Conservation (phyloP, 2,888 invertebrate species). For the Periphyllus acericola region DNA sequence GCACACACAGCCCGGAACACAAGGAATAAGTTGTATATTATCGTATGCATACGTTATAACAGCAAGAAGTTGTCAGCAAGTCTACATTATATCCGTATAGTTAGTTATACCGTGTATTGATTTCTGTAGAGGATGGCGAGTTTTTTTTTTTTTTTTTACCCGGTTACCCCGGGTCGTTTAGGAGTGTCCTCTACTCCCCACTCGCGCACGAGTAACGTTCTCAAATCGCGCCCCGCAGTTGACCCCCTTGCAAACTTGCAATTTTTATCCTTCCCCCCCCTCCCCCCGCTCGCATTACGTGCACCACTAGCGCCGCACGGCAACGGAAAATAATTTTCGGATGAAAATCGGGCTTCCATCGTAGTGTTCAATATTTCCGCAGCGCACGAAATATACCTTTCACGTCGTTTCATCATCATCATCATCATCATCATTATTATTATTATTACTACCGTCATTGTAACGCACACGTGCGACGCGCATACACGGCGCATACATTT, state of each 20-base stretch:
- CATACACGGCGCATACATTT: neutral
- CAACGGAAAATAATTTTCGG: neutral
- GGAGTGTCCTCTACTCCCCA: neutral
- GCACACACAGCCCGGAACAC: neutral
- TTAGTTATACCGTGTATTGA: slow-evolving; percentile 18
- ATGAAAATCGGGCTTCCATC: no score
- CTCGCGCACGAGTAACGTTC: neutral
- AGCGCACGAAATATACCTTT: neutral
- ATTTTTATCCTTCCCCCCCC: neutral
- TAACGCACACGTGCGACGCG: neutral
- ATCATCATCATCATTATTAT: no score
- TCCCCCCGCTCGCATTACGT: neutral
- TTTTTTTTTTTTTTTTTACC: neutral
- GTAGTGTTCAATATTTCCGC: neutral
- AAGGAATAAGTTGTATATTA: neutral
- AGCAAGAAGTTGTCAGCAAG: neutral
- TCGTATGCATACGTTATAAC: no score
- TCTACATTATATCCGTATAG: neutral
- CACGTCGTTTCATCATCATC: neutral
- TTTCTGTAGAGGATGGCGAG: slow-evolving; percentile 41
- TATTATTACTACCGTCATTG: no score
- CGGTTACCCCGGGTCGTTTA: slow-evolving; percentile 30
- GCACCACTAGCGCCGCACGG: neutral
- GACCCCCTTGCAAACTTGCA: neutral
- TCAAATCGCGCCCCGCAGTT: neutral